Conservation (phyloP, 2,888 invertebrate species). For the Phengaris alcon region DNA sequence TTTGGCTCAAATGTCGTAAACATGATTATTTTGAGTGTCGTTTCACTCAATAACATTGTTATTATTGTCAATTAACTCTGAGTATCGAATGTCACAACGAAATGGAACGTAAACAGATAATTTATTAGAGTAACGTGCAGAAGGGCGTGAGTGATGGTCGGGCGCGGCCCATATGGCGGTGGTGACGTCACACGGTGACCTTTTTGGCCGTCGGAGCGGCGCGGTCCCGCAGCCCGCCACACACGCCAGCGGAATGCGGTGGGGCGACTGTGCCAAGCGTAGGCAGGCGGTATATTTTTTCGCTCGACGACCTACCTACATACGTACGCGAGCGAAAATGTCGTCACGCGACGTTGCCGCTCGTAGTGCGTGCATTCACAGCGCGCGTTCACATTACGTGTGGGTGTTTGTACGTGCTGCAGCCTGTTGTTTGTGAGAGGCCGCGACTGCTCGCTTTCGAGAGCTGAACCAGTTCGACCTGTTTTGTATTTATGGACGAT, state of each 20-base stretch:
- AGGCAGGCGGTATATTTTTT: conserved; percentile 76
- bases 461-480: conserved; percentile 75
- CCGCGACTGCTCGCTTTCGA: conserved; percentile 74
- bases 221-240: conserved; percentile 61
- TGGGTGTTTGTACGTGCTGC: conserved; percentile 63
- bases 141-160: conserved; percentile 58
- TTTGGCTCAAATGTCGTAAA: neutral
- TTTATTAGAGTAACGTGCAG: conserved; percentile 49
- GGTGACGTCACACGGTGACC: conserved; percentile 75
- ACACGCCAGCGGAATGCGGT: conserved; percentile 77
- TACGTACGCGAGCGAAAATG: conserved; percentile 79
- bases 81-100: conserved; percentile 40
- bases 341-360: conserved; percentile 81
- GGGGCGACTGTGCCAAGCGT: conserved; percentile 75
- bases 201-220: conserved; percentile 69
- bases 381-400: conserved; percentile 69
- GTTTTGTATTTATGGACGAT: conserved; percentile 77
- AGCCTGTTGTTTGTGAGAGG: conserved; percentile 66
- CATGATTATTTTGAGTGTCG: neutral
- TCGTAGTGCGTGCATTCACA: conserved; percentile 70
- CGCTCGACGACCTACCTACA: conserved; percentile 72
- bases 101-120: conserved; percentile 50
- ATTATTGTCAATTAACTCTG: conserved; percentile 28
- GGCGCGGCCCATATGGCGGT: conserved; percentile 63
- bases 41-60: conserved; percentile 37